Conservation (phyloP, 2,888 invertebrate species). For the Strigamia crassipes region DNA sequence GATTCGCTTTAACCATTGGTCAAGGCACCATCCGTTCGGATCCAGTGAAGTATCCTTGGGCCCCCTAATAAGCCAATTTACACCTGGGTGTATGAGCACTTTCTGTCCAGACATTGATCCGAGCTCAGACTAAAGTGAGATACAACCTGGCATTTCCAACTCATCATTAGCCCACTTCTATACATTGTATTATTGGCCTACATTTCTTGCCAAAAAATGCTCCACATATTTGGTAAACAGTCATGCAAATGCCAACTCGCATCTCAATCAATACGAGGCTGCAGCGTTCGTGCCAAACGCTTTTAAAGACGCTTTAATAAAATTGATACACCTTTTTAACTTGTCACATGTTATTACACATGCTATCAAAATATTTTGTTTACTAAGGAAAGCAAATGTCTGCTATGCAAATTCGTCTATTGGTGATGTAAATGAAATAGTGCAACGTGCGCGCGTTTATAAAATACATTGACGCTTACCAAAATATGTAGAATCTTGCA, state of each 20-base stretch:
- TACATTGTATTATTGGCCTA: not conserved
- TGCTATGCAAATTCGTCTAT: too few species aligned
- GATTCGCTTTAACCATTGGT: constrained; percentile 4
- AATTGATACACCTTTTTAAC: not conserved
- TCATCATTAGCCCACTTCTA: not conserved
- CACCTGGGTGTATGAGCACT: constrained; percentile 4
- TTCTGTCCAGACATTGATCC: constrained; percentile 10
- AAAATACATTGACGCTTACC: too few species aligned
- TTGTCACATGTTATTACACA: not conserved
- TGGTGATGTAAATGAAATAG: too few species aligned
- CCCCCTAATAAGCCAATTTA: constrained; percentile 8
- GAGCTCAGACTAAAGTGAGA: not conserved
- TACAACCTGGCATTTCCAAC: constrained; percentile 3
- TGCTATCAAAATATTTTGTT: too few species aligned
- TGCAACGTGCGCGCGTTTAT: too few species aligned
- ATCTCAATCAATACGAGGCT: too few species aligned
- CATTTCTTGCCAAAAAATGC: not conserved
- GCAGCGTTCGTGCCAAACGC: not conserved
- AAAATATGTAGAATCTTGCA: too few species aligned
- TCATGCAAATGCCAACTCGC: not conserved
- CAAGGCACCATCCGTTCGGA: constrained; percentile 10
- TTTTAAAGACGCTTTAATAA: not conserved
- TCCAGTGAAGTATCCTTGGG: constrained; percentile 4
- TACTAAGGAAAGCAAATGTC: too few species aligned
- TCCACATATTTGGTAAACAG: not conserved